These are phyloP conservation scores for Dasysyrphus tricinctus DNA, from an alignment of 2,888 invertebrate genomes.

Conservation along the genomic window DNA sequence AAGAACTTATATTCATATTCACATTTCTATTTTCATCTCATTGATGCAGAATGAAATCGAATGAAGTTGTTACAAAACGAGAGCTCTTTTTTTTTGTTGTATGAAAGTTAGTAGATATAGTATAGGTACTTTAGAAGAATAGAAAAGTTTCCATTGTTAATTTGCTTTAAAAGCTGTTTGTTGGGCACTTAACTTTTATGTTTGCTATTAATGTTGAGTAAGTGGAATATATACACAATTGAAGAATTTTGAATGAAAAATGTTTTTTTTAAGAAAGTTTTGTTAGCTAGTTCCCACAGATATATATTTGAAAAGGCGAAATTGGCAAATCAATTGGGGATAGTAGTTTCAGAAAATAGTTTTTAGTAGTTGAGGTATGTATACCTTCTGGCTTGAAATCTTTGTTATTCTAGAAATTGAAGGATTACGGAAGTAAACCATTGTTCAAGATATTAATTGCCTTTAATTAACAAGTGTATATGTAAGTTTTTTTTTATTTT, in stretches of 20 bases:
- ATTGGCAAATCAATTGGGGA: not conserved
- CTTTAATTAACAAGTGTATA: too few relatives aligned
- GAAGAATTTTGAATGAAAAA: not conserved
- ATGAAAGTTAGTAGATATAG: slow-evolving; percentile 26
- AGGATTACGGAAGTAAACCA: too few relatives aligned
- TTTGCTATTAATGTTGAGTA: slow-evolving; percentile 39
- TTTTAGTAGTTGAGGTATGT: too few relatives aligned
- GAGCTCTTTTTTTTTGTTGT: not conserved
- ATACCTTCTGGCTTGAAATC: not conserved
- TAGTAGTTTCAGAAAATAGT: not conserved
- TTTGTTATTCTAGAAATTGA: too few relatives aligned
- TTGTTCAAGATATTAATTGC: too few relatives aligned
- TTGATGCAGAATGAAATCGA: slow-evolving; percentile 58
- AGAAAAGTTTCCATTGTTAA: slow-evolving; percentile 66
- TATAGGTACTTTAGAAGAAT: slow-evolving; percentile 27
- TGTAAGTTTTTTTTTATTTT: too few relatives aligned
- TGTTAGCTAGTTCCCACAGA: not conserved
- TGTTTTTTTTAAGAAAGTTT: not conserved
- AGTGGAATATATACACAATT: slow-evolving; percentile 18
- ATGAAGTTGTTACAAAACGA: slow-evolving; percentile 52
- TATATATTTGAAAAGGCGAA: not conserved
- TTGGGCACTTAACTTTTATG: slow-evolving; percentile 60
- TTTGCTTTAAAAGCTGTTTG: slow-evolving; percentile 67
- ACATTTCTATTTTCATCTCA: slow-evolving; percentile 60
- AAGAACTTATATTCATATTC: slow-evolving; percentile 30